Percentiles rank a stretch among this genome's conserved stretches.
Conservation (phyloP, 64 coral and sea anemone species). For the Stichodactyla mertensii region DNA sequence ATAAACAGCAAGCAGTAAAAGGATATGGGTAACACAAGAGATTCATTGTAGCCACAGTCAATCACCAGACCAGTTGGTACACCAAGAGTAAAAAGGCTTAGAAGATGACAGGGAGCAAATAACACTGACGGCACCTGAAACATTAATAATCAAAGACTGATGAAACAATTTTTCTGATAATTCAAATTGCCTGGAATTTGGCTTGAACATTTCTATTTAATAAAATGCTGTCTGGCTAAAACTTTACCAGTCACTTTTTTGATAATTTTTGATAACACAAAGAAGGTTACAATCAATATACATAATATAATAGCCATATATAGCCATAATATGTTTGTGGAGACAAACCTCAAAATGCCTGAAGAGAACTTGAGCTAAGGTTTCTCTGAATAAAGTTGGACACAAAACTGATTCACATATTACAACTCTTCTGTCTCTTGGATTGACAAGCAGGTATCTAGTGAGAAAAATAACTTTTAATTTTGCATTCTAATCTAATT, state of each 20-base stretch:
- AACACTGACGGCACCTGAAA: conserved; percentile 76
- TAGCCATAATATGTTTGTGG: not conserved
- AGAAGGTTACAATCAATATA: too few species aligned
- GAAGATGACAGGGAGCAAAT: conserved; percentile 90
- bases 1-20: conserved; percentile 24
- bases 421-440: conserved; percentile 82
- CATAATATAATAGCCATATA: too few species aligned
- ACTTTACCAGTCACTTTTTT: too few species aligned
- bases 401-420: conserved; percentile 92
- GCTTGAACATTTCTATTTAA: too few species aligned
- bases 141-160: not conserved
- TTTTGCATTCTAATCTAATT: not conserved
- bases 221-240: too few species aligned
- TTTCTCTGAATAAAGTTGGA: conserved; percentile 80
- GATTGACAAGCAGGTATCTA: conserved; percentile 98
- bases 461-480: not conserved
- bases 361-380: conserved; percentile 93
- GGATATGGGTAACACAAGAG: conserved; percentile 97
- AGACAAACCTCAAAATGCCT: conserved; percentile 93
- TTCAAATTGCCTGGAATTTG: too few species aligned
- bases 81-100: conserved; percentile 89
- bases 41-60: conserved; percentile 88
- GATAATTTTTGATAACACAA: too few species aligned
- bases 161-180: too few species aligned
- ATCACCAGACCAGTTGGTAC: conserved; percentile 81